Base-by-base conservation (phyloP, 2,888 invertebrate species). In the Lasioglossum oenotherae region DNA sequence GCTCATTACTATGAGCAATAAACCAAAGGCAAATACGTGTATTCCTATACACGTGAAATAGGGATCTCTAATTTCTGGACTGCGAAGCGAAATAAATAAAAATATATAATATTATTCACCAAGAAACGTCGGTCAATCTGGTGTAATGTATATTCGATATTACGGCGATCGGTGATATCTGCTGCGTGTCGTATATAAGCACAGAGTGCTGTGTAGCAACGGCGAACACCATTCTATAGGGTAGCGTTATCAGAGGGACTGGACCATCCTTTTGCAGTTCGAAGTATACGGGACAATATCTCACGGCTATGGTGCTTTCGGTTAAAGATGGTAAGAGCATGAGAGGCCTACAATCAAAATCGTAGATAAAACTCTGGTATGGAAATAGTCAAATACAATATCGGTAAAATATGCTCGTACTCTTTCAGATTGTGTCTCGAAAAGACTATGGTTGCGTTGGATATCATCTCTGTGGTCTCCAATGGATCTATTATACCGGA, bases 111-210 rank as follows among this genome's bases (percentile, higher is more conserved):
- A 90, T 95, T 78, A 90, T 95, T 93, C 93, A 97, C 98, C 99
- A 99, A 0, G 98, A 95, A n/a, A 98, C 93, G 95, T 98, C 98
- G 12, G 98, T 98, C 71, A 99, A 96, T 88, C 98, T 96, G n/a
- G 98, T 98, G 92, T 98, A 98, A 94, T 99, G 98, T 89, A 99
- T 98, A 93, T 98, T 98, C 41, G 97, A 97, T 80, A 98, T 96
- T 78, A 97, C 96, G 0, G 97, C 98, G 95, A 99, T 97, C 0
- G 99, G 99, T 60, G 96, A 95, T 5, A 95, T 94, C 93, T 98
- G 98, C 94, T 99, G 98, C 0, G 98, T 98, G 93, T 99, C 99
- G 93, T 98, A 98, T 67, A 99, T 95, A 81, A 98, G 96, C 53
- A 99, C 97, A 44, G 98, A 97, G 91, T 98, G 97, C 91, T 98